Base-by-base conservation (phyloP, 2,113 vertebrate species). In the Microcebus tavaratra region DNA sequence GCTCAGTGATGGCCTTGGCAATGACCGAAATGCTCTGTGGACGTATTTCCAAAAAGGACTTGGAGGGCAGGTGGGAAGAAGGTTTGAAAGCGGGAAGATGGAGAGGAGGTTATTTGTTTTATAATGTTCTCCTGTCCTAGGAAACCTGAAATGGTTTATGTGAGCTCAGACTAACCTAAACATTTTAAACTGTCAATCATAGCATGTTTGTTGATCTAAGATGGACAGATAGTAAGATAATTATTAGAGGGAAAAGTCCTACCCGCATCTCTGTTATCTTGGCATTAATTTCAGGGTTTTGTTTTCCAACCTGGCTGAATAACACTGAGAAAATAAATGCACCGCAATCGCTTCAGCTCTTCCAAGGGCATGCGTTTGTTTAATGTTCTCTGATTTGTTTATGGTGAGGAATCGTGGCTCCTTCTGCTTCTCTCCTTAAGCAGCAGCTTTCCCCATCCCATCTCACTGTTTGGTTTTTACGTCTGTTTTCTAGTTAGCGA, bases 241-340 rank as follows among this genome's bases (percentile, higher is more conserved):
- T 99, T 98, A 98, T 98, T 97, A 94, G 96, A 93, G 39, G 75
- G 96, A 97, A 98, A 99, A 99, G 98, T 97, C 98, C 98, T 98
- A 98, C 98, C 98, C 98, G 93, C 98, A 95, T 98, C 98, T 98
- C 98, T 99, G 99, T 99, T 99, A 99, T 98, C 99, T 96, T 99
- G 99, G 99, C 98, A 98, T 99, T 99, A 97, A 99, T 80, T 98
- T 99, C 96, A 87, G 65, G 92, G 87, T 65, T 96, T 96, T 96
- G 98, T 98, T 98, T 99, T 97, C 98, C 98, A 98, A 98, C 98
- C 98, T 97, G 91, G 98, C 98, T 98, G 98, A 99, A 98, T 98
- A 98, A 99, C 72, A 98, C 98, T 99, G 99, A 99, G 99, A 99
- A 99, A 99, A 99, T 99, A 99, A 99, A 99, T 99, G 97, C 97